Percentiles rank a stretch among this genome's conserved stretches.
These are phyloP conservation scores for Tokudaia muenninki DNA, from an alignment of 2,797 vertebrate genomes.

Conservation along the genomic window DNA sequence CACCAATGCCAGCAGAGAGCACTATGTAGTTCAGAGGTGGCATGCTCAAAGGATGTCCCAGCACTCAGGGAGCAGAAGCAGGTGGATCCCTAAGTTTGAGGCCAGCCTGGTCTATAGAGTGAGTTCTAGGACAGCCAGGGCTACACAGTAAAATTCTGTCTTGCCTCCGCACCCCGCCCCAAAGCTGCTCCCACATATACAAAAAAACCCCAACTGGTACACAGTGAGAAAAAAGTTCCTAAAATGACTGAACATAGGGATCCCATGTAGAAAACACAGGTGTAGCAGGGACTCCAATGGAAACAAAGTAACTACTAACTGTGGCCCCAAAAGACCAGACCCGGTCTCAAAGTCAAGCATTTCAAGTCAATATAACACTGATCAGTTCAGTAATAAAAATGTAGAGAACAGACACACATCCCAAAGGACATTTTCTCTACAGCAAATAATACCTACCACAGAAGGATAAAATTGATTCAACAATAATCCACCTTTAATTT, in stretches of 20 bases:
- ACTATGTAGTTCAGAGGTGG: neutral
- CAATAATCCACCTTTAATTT: conserved; percentile 44
- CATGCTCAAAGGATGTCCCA: neutral
- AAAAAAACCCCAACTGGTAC: neutral
- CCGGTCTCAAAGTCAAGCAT: neutral
- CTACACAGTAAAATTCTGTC: neutral
- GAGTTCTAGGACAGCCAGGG: neutral
- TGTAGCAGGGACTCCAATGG: neutral
- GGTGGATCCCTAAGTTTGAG: neutral
- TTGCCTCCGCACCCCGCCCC: neutral
- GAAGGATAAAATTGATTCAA: conserved; percentile 34
- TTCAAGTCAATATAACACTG: neutral
- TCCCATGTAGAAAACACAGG: neutral
- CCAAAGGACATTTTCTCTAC: neutral
- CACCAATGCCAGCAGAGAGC: neutral
- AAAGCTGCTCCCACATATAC: neutral
- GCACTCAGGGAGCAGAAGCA: neutral
- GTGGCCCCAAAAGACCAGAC: neutral
- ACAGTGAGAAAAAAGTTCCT: conserved; percentile 4
- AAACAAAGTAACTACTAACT: neutral
- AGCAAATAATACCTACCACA: conserved; percentile 7
- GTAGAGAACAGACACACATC: conserved; percentile 26
- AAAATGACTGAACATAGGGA: neutral
- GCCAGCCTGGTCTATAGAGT: neutral
- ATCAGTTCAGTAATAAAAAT: conserved; percentile 18